Conservation (phyloP, 2,797 vertebrate genomes). For the Rhinichthys osculus region DNA sequence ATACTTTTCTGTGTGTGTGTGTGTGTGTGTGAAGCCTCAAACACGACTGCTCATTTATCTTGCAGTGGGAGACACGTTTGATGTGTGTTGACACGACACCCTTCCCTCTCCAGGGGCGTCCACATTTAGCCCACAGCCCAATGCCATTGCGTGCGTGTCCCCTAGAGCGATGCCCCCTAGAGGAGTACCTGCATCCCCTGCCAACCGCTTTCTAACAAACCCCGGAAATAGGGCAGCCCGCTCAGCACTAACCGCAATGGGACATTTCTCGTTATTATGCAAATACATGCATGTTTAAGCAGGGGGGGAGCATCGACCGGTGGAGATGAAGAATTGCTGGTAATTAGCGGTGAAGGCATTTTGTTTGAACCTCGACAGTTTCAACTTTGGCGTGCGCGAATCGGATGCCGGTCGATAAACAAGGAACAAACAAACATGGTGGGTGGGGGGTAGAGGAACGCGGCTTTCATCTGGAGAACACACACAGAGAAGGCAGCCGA, state of each 20-base stretch:
- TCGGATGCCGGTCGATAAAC: slow-evolving; percentile 79
- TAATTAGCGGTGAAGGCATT: slow-evolving; percentile 80
- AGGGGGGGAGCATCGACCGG: slow-evolving; percentile 68
- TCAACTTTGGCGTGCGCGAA: slow-evolving; percentile 69
- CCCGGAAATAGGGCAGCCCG: slow-evolving; percentile 74
- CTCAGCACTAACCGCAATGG: slow-evolving; percentile 61
- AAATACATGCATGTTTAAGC: slow-evolving; percentile 77
- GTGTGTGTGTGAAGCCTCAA: not conserved
- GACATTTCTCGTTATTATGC: slow-evolving; percentile 80
- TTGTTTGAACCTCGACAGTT: slow-evolving; percentile 81
- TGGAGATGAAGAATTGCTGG: slow-evolving; percentile 78
- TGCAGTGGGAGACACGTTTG: slow-evolving; percentile 42
- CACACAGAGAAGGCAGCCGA: slow-evolving; percentile 69
- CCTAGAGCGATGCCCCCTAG: slow-evolving; percentile 56
- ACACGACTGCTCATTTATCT: not conserved
- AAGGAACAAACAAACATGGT: slow-evolving; percentile 72
- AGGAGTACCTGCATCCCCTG: slow-evolving; percentile 65
- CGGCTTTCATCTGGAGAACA: slow-evolving; percentile 78
- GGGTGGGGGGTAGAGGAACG: slow-evolving; percentile 61
- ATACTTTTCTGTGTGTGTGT: not conserved
- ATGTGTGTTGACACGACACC: slow-evolving; percentile 55
- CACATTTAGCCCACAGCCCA: slow-evolving; percentile 35
- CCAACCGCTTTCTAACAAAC: slow-evolving; percentile 60
- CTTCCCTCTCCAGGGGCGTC: slow-evolving; percentile 30
- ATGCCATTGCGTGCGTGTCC: slow-evolving; percentile 16